A percentile compares a stretch with the other conserved stretches of the same genome.
Conservation (phyloP, 2,113 vertebrate genomes). For the Notarius lentiginosus region DNA sequence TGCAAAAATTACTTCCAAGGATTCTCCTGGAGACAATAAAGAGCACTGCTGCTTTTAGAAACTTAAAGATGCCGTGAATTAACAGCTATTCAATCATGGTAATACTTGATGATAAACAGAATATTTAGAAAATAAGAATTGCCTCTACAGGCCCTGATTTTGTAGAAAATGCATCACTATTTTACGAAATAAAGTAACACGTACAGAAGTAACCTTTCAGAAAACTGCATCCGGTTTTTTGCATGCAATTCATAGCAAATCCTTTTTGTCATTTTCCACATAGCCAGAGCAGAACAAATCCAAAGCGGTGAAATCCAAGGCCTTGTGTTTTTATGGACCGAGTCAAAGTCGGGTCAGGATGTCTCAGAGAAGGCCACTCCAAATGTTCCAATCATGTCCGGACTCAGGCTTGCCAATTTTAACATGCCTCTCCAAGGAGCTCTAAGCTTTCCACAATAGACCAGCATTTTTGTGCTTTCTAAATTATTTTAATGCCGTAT, state of each 20-base stretch:
- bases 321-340: slow-evolving; percentile 25
- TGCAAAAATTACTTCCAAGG: background rate
- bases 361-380: slow-evolving; percentile 45
- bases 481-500: slow-evolving; percentile 34
- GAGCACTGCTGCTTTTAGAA: background rate
- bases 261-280: slow-evolving; percentile 25
- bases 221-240: background rate
- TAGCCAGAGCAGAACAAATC: slow-evolving; percentile 33
- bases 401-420: slow-evolving; percentile 40
- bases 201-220: background rate
- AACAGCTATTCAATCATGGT: background rate
- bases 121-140: background rate
- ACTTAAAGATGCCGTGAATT: background rate
- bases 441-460: slow-evolving; percentile 41
- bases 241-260: slow-evolving; percentile 7
- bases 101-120: background rate
- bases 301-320: slow-evolving; percentile 39
- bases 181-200: background rate
- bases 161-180: background rate
- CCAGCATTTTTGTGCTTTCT: slow-evolving; percentile 38
- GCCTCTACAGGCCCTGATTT: background rate
- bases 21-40: background rate
- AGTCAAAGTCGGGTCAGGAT: slow-evolving; percentile 37
- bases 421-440: slow-evolving; percentile 44
- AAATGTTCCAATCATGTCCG: slow-evolving; percentile 44